Conservation (phyloP, 1,140 invertebrate genomes). For the Dendroctonus valens region DNA sequence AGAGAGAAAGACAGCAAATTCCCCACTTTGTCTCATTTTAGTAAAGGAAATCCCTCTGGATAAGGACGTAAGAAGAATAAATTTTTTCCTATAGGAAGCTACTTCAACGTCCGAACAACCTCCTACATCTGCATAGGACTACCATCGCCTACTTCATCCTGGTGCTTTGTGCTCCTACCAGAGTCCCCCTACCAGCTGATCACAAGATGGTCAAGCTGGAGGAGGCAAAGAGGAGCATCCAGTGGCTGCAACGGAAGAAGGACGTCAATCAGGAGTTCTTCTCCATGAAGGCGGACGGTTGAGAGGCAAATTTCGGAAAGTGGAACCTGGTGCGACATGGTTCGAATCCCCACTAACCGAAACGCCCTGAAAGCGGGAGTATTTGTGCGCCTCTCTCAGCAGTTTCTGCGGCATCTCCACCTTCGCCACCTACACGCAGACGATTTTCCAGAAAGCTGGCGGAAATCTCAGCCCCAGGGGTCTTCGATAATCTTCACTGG, state of each 20-base stretch:
- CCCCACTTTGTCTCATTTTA: no score
- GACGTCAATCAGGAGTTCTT: slow-evolving; percentile 45
- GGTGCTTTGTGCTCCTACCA: slow-evolving; percentile 41
- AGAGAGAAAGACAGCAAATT: no score
- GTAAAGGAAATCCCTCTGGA: no score
- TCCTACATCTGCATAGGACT: slow-evolving; percentile 30
- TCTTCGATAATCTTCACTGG: slow-evolving; percentile 57
- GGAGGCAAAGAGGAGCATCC: slow-evolving; percentile 31
- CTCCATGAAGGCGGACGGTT: slow-evolving; percentile 32
- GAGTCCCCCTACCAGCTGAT: slow-evolving; percentile 45
- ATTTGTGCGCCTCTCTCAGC: slow-evolving; percentile 60
- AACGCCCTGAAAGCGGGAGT: slow-evolving; percentile 49
- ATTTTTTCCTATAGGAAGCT: no score
- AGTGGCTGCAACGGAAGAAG: slow-evolving; percentile 23
- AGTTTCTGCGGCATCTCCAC: slow-evolving; percentile 62
- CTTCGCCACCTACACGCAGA: slow-evolving; percentile 63
- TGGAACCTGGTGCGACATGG: slow-evolving; percentile 38
- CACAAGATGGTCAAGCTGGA: slow-evolving; percentile 33
- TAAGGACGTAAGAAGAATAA: no score
- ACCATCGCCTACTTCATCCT: slow-evolving; percentile 45
- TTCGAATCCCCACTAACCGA: slow-evolving; percentile 50
- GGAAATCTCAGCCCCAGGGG: slow-evolving; percentile 62
- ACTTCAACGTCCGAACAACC: slow-evolving; percentile 20
- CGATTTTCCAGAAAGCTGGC: slow-evolving; percentile 53
- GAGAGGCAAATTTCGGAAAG: slow-evolving; percentile 38